Conservation (phyloP, 2,888 invertebrate species). For the Drosophila aldrichi region DNA sequence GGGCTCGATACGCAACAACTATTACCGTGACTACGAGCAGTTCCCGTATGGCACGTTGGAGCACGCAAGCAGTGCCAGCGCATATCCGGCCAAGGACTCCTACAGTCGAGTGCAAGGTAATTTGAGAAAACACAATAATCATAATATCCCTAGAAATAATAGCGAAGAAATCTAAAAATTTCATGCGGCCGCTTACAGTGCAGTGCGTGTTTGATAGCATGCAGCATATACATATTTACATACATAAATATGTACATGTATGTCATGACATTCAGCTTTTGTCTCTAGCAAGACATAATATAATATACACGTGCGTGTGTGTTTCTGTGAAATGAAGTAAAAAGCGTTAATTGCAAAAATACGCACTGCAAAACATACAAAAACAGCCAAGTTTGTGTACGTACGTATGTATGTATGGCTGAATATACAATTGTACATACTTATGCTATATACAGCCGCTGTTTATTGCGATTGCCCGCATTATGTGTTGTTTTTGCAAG, state of each 20-base stretch:
- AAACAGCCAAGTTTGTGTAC: not conserved
- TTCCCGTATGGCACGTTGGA: conserved; percentile 85
- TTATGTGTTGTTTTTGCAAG: conserved; percentile 63
- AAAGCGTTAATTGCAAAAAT: conserved; percentile 39
- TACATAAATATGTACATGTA: not conserved
- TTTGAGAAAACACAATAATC: conserved; percentile 13
- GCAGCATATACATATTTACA: not conserved
- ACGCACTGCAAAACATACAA: conserved; percentile 23
- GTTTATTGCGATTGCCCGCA: conserved; percentile 42
- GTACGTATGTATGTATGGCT: not conserved
- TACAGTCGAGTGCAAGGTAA: conserved; percentile 85
- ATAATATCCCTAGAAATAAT: conserved; percentile 7
- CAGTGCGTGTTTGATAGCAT: conserved; percentile 7
- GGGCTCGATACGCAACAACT: conserved; percentile 85
- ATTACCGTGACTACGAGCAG: conserved; percentile 86
- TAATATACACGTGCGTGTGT: not conserved
- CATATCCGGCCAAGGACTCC: conserved; percentile 81
- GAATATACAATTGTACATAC: conserved; percentile 6
- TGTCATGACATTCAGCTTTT: conserved; percentile 42
- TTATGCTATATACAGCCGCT: conserved; percentile 14
- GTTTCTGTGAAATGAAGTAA: conserved; percentile 17
- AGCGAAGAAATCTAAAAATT: not conserved
- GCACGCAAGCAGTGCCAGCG: conserved; percentile 64
- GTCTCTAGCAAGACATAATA: conserved; percentile 24
- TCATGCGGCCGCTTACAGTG: conserved; percentile 8